Percentiles rank a stretch among this genome's conserved stretches.
Conservation (phyloP, 2,888 invertebrate genomes). For the Latrodectus elegans region DNA sequence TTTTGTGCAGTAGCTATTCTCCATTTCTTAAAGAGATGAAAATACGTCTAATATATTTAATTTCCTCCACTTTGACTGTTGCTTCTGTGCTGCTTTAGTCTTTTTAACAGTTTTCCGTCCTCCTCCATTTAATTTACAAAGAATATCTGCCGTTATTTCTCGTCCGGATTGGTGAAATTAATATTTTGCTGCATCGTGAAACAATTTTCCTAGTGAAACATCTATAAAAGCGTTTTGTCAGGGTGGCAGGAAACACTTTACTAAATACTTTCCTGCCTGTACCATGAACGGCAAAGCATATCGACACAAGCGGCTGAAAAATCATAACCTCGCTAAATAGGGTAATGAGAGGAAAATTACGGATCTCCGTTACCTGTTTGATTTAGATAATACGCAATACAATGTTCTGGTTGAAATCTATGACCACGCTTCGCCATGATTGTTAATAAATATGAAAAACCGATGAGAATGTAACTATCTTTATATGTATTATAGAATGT, state of each 20-base stretch:
- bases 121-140: slow-evolving; percentile 9
- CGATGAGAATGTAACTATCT: not conserved
- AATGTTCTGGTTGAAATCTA: not conserved
- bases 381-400: not conserved
- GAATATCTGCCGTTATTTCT: slow-evolving; percentile 11
- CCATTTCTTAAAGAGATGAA: slow-evolving; percentile 24
- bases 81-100: not conserved
- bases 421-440: not conserved
- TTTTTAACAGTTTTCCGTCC: not conserved
- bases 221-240: not conserved
- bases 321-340: not conserved
- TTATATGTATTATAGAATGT: too few species aligned
- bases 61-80: not conserved
- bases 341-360: not conserved
- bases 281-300: not conserved
- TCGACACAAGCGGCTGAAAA: not conserved
- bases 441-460: not conserved
- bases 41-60: slow-evolving; percentile 17
- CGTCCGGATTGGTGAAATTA: not conserved
- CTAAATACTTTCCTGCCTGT: not conserved
- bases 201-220: not conserved
- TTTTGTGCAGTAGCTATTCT: slow-evolving; percentile 18
- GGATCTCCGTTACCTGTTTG: not conserved
- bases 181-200: not conserved
- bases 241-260: not conserved